Percentiles rank a stretch among this genome's conserved stretches.
These are phyloP conservation scores for Pachyramphus minor DNA, from an alignment of 2,113 vertebrate species.

Conservation along the genomic window DNA sequence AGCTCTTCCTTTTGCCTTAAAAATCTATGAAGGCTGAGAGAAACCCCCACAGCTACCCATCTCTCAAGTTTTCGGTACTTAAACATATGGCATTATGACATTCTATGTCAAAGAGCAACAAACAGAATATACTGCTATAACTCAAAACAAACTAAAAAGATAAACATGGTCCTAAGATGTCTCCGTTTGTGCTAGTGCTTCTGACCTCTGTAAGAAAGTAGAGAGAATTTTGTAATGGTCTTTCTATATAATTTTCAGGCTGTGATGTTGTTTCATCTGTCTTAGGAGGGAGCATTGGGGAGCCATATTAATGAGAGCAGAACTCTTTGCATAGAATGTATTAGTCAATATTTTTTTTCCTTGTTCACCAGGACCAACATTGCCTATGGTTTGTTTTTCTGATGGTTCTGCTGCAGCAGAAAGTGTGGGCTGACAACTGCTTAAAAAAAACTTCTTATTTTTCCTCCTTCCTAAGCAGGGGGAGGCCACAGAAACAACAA, in stretches of 20 bases:
- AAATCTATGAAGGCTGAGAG: background rate
- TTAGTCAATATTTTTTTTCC: background rate
- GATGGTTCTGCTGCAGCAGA: background rate
- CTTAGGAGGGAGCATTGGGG: background rate
- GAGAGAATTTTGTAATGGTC: background rate
- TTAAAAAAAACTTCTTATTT: background rate
- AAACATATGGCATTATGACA: background rate
- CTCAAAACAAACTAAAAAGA: background rate
- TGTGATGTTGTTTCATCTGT: background rate
- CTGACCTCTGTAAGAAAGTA: background rate
- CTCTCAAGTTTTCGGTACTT: background rate
- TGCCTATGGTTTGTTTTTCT: background rate
- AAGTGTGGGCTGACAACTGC: background rate
- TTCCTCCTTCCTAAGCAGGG: background rate
- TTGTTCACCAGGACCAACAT: background rate
- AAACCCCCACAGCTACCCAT: background rate
- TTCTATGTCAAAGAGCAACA: background rate
- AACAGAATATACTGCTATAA: background rate
- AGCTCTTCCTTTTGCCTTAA: background rate
- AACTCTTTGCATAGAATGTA: background rate
- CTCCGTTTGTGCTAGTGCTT: accelerated
- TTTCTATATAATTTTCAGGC: background rate
- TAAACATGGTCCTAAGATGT: background rate
- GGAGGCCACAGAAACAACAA: background rate
- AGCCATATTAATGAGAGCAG: background rate